A percentile compares a stretch with the other conserved stretches of the same genome.
Evolutionary conservation across 1,140 invertebrate species (phyloP).

Genomic region (Coelopa frigida): DNA sequence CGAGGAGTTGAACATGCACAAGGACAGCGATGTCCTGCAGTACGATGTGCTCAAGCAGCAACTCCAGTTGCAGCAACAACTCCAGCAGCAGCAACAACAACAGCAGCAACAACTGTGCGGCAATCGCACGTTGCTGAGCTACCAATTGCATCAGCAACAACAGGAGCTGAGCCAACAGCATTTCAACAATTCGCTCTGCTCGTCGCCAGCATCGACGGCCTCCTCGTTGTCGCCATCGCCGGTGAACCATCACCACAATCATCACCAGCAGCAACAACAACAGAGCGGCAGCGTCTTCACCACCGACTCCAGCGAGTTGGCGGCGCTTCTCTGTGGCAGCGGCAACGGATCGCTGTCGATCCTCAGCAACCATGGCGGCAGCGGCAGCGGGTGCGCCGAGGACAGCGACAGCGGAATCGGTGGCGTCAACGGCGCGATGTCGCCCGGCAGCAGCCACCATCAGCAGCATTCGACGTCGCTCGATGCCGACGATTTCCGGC

Average conservation of each 20-base stretch:
- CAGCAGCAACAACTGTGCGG: slow-evolving; percentile 20
- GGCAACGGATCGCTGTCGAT: slow-evolving; percentile 34
- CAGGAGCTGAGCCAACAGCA: slow-evolving; percentile 17
- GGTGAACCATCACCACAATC: slow-evolving; percentile 25
- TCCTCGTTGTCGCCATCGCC: slow-evolving; percentile 40
- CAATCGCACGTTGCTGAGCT: slow-evolving; percentile 14
- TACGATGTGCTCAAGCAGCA: too few relatives aligned
- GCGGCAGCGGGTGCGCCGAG: slow-evolving; percentile 19
- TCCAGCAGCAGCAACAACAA: slow-evolving; percentile 20
- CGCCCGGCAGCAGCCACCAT: slow-evolving; percentile 14
- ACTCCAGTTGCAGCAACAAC: slow-evolving; percentile 21
- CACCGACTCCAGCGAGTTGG: slow-evolving; percentile 34
- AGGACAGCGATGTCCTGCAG: slow-evolving; percentile 21
- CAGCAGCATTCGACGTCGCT: slow-evolving; percentile 1
- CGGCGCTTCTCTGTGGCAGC: slow-evolving; percentile 32
- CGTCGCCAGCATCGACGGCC: slow-evolving; percentile 37
- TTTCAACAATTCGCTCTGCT: slow-evolving; percentile 37
- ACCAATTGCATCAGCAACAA: slow-evolving; percentile 21
- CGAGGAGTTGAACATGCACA: slow-evolving; percentile 33
- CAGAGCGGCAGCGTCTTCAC: slow-evolving; percentile 22
- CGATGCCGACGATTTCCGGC: too few relatives aligned
- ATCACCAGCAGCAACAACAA: slow-evolving; percentile 24
- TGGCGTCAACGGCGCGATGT: slow-evolving; percentile 13
- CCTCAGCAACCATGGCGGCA: slow-evolving; percentile 22
- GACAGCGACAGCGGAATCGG: slow-evolving; percentile 15